phyloP scores from a whole-genome alignment of 2,113 vertebrate genomes.

The Sebastes schlegelii region DNA sequence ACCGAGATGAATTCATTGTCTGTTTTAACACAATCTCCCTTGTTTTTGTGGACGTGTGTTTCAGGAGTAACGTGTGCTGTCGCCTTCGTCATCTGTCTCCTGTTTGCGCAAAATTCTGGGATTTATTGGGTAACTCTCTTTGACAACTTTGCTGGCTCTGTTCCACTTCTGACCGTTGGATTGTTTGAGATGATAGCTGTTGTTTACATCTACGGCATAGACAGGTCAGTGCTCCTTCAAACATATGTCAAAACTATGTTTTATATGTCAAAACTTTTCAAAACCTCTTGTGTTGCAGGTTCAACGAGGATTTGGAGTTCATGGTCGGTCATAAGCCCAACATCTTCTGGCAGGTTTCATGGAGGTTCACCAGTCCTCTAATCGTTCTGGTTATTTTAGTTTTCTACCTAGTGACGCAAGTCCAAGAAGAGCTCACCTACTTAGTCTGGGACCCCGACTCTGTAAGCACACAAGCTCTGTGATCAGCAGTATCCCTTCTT shows the following conservation, averaged over 20 bases:
- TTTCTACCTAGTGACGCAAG: constrained; percentile 90
- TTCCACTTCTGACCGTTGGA: constrained; percentile 91
- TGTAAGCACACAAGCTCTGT: constrained; percentile 80
- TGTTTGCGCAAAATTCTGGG: constrained; percentile 91
- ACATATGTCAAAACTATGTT: too few relatives aligned
- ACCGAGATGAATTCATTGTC: too few relatives aligned
- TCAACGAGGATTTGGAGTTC: constrained; percentile 59
- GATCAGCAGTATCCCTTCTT: neutral
- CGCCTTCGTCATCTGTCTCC: constrained; percentile 85
- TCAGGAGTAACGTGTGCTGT: constrained; percentile 86
- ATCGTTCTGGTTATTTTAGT: constrained; percentile 92
- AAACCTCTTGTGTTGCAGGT: constrained; percentile 21
- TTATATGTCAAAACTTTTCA: neutral
- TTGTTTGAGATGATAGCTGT: constrained; percentile 92
- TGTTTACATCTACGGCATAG: constrained; percentile 91
- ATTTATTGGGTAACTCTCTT: constrained; percentile 94
- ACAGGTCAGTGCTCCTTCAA: constrained; percentile 50
- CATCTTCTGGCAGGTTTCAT: constrained; percentile 93
- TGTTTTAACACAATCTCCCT: neutral
- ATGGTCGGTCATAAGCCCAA: constrained; percentile 82
- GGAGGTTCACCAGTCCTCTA: constrained; percentile 90
- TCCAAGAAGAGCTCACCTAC: constrained; percentile 85
- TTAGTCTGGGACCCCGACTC: constrained; percentile 88
- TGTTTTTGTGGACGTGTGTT: constrained; percentile 51
- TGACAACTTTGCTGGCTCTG: constrained; percentile 91